phyloP scores from a whole-genome alignment of 2,797 vertebrate genomes.

The Aeoliscus strigatus region DNA sequence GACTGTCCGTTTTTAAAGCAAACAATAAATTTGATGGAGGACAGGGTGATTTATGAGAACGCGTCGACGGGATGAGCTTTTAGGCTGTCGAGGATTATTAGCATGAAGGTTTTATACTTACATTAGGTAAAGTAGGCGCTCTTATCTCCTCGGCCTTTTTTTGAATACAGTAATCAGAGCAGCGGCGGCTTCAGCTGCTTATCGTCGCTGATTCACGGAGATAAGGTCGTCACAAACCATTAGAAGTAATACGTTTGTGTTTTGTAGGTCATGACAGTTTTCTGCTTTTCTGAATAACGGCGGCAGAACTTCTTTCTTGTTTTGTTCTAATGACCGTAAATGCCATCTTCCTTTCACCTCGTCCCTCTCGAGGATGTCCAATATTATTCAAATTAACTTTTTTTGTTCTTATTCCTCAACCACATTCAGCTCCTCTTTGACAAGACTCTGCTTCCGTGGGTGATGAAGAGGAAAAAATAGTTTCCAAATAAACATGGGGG shows the following conservation, averaged over 20 bases:
- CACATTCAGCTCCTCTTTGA: no score
- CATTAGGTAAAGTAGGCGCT: constrained; percentile 32
- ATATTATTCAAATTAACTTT: no score
- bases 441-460: no score
- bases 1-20: constrained; percentile 19
- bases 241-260: constrained; percentile 8
- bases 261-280: background rate
- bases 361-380: no score
- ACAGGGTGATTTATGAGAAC: constrained; percentile 31
- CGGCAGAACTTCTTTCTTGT: no score
- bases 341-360: no score
- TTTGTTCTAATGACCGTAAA: no score
- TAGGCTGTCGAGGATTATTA: constrained; percentile 18
- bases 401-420: no score
- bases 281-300: background rate
- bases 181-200: constrained; percentile 25
- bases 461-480: constrained; percentile 8
- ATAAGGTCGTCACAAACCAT: constrained; percentile 24
- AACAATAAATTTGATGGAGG: constrained; percentile 34
- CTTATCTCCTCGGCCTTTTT: constrained; percentile 41
- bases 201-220: constrained; percentile 37
- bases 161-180: constrained; percentile 50
- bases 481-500: constrained; percentile 17
- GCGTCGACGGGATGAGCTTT: constrained; percentile 7
- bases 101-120: constrained; percentile 21